Percentiles rank a stretch among this genome's conserved stretches.
Conservation (phyloP, 2,888 invertebrate genomes). For the Melinaea marsaeus region DNA sequence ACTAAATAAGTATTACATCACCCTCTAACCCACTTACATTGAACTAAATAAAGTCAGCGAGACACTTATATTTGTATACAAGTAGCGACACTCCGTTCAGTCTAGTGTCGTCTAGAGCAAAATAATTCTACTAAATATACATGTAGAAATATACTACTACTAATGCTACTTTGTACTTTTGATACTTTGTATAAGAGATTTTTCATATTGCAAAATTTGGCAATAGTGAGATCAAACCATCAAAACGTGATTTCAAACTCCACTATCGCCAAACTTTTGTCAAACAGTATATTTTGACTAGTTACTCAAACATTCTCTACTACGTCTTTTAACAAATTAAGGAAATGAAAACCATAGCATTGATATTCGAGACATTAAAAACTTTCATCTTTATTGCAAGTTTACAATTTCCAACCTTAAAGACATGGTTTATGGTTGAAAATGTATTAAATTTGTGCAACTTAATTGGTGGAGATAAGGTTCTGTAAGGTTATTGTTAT, state of each 20-base stretch:
- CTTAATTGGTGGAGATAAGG: conserved; percentile 32
- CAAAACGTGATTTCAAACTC: too few species aligned
- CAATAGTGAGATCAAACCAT: too few species aligned
- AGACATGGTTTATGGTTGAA: conserved; percentile 15
- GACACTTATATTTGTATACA: conserved; percentile 12
- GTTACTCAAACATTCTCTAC: conserved; percentile 44
- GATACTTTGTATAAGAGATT: too few species aligned
- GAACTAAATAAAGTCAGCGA: conserved; percentile 27
- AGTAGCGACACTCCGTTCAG: neutral
- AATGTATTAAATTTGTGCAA: conserved; percentile 2
- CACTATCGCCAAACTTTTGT: too few species aligned
- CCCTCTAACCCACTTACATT: conserved; percentile 41
- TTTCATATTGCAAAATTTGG: too few species aligned
- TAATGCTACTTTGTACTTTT: neutral
- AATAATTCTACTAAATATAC: neutral
- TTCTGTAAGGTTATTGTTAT: conserved; percentile 30
- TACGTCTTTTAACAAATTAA: conserved; percentile 42
- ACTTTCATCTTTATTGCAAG: conserved; percentile 33
- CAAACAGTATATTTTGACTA: too few species aligned
- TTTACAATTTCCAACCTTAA: conserved; percentile 43
- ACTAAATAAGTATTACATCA: conserved; percentile 10
- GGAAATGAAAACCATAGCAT: conserved; percentile 50
- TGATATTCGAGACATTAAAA: conserved; percentile 46
- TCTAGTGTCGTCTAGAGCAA: neutral
- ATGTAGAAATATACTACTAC: neutral